Base-by-base conservation (phyloP, 2,113 vertebrate genomes). In the Mionectes macconnelli region DNA sequence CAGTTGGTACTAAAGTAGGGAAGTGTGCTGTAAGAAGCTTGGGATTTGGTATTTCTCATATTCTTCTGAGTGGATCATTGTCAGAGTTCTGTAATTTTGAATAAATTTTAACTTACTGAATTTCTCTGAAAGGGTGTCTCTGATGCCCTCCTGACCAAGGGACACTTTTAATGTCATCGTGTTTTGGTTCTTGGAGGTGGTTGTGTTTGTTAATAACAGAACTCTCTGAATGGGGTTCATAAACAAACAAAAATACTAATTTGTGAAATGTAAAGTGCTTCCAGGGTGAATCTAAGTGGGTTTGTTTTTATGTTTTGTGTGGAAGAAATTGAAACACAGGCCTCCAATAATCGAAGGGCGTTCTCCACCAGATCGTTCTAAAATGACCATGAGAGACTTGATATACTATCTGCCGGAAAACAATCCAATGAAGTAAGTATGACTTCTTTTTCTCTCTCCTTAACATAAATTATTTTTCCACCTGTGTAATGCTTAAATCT, bases 321-420 rank as follows among this genome's bases (percentile, higher is more conserved):
- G 98, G 92, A 98, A 98, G 91, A 97, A 98, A 82, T 98, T 97
- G 96, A 97, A 97, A 78, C 98, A 95, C 68, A 98, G 98, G 78
- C 98, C 96, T 96, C 73, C 94, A 5, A 31, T 94, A 50, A 98
- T 96, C 52, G 98, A 99, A 96, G 97, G 87, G 42, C 93, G 87
- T 64, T 92, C 72, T 47, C 97, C 95, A 75, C 97, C 97, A 89
- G 99, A 99, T 97, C 99, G 98, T 84, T 98, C 99, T 94, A 99
- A 99, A 98, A 99, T 99, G 99, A 99, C 98, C 30, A 99, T 99
- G 99, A 98, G 99, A 94, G 99, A 99, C 87, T 98, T 99, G 49
- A 99, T 99, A 96, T 99, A 99, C 96, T 99, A 99, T 87, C 96
- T 99, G 17, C 99, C 99, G 15, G 84, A 97, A 77, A 98, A 98